A percentile compares a stretch with the other conserved stretches of the same genome.
Conservation (phyloP, 1,140 invertebrate genomes). For the Kradibia gibbosae region DNA sequence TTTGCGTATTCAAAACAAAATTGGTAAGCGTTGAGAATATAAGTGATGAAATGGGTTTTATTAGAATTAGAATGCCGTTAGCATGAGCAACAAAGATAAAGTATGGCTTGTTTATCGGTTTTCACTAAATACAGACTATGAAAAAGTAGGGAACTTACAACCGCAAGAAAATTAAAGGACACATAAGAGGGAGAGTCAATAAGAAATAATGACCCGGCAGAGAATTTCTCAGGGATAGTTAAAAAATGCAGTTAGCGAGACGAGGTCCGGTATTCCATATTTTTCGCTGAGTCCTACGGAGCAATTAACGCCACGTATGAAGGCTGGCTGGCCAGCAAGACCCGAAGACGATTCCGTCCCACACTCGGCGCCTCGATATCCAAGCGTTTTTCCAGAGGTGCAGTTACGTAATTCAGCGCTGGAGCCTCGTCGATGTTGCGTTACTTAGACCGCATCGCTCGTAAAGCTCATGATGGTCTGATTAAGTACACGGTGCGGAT, state of each 20-base stretch:
- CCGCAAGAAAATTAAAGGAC: background rate
- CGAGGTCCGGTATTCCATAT: no score
- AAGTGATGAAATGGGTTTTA: no score
- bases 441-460: constrained; percentile 33
- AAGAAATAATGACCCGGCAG: background rate
- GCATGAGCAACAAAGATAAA: no score
- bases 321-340: background rate
- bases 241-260: no score
- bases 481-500: constrained; percentile 47
- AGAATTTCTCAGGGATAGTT: background rate
- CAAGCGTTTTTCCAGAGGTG: background rate
- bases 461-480: constrained; percentile 44
- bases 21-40: no score
- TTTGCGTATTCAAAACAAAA: no score
- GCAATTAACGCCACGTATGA: background rate
- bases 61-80: no score
- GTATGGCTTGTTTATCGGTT: no score
- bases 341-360: background rate
- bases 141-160: background rate
- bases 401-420: constrained; percentile 28
- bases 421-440: background rate
- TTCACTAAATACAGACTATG: no score
- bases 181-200: background rate
- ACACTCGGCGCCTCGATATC: background rate
- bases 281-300: background rate